phyloP scores from a whole-genome alignment of 1,140 invertebrate genomes.

The Saxidomus purpurata region DNA sequence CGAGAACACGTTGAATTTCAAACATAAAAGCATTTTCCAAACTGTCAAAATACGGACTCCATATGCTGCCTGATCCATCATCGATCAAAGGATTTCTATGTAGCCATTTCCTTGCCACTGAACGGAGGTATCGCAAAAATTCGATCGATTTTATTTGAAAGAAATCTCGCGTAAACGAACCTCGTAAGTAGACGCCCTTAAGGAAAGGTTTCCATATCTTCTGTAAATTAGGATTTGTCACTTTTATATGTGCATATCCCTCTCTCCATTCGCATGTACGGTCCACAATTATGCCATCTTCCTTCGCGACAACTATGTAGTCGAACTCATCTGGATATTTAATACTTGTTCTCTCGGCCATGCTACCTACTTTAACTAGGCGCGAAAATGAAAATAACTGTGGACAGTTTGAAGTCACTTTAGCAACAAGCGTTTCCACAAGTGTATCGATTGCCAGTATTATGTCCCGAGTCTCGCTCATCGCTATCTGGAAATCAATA shows the following conservation, averaged over 20 bases:
- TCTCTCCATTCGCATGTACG: neutral
- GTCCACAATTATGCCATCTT: neutral
- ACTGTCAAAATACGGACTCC: neutral
- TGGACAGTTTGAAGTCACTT: neutral
- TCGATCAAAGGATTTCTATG: neutral
- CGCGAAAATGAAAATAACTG: neutral
- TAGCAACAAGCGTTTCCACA: neutral
- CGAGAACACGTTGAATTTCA: neutral
- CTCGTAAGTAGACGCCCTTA: neutral
- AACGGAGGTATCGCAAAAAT: neutral
- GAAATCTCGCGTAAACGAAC: neutral
- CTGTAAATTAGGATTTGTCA: neutral
- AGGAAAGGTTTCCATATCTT: neutral
- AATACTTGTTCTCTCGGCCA: neutral
- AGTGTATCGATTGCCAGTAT: neutral
- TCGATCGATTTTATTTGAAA: neutral
- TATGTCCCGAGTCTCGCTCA: neutral
- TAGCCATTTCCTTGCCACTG: neutral
- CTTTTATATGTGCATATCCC: constrained; percentile 7
- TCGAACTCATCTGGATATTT: neutral
- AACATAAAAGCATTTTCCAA: constrained; percentile 3
- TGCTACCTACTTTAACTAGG: neutral
- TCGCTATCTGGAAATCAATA: neutral
- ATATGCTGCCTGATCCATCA: neutral
- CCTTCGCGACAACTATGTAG: neutral